Evolutionary conservation across 2,888 invertebrate genomes (phyloP).

Genomic region (Diarsia brunnea): DNA sequence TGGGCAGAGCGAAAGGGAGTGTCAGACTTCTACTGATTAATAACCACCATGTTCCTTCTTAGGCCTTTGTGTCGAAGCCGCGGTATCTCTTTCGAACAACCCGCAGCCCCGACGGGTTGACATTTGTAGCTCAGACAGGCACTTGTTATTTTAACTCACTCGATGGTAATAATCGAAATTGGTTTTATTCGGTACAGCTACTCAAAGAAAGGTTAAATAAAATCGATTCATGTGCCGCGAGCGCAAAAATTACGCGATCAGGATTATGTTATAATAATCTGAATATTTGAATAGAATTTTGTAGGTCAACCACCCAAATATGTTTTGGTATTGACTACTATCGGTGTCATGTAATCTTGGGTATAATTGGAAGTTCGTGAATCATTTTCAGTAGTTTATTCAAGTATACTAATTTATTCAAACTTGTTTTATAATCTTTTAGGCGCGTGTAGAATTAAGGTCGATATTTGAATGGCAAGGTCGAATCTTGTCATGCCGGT

Average conservation of each 20-base stretch:
- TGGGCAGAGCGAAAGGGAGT: too few relatives aligned
- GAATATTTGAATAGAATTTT: slow-evolving; percentile 43
- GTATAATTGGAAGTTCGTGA: slow-evolving; percentile 10
- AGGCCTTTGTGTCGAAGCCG: too few relatives aligned
- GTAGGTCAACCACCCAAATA: slow-evolving; percentile 24
- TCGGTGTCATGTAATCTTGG: slow-evolving; percentile 4
- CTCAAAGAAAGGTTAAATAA: slow-evolving; percentile 47
- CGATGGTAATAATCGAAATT: slow-evolving; percentile 50
- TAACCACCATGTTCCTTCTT: too few relatives aligned
- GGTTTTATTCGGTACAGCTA: slow-evolving; percentile 44
- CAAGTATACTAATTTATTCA: background rate
- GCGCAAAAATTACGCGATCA: slow-evolving; percentile 47
- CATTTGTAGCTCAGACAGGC: slow-evolving; percentile 9
- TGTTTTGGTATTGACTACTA: slow-evolving; percentile 3
- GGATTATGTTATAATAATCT: slow-evolving; percentile 52
- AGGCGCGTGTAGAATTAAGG: background rate
- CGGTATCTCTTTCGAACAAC: too few relatives aligned
- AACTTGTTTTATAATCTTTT: slow-evolving; percentile 7
- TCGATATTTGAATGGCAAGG: background rate
- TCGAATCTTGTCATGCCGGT: background rate
- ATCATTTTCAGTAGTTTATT: slow-evolving; percentile 3
- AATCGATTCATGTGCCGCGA: slow-evolving; percentile 43
- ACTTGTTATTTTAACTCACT: slow-evolving; percentile 40
- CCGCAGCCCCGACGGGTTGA: too few relatives aligned
- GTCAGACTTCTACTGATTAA: too few relatives aligned